Evolutionary conservation across 2,797 vertebrate species (phyloP).

Genomic region (Oreochromis mossambicus): DNA sequence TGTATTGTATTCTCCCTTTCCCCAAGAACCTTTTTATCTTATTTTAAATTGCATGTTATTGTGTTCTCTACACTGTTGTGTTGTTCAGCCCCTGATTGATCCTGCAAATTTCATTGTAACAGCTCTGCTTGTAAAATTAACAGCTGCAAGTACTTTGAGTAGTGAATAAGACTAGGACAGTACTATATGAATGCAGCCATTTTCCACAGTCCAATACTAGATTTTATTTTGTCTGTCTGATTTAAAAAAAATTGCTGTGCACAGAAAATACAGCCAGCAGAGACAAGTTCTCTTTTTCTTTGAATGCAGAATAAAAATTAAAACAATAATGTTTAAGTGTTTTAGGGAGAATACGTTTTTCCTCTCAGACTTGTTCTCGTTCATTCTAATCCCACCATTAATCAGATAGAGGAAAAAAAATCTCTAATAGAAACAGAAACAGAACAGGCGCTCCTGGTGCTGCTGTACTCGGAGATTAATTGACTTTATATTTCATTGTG

Average conservation of each 20-base stretch:
- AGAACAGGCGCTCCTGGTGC: neutral
- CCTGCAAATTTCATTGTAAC: neutral
- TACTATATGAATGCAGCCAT: neutral
- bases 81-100: neutral
- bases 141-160: neutral
- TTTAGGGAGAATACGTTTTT: neutral
- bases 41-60: neutral
- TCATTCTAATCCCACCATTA: constrained; percentile 8
- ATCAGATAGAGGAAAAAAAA: neutral
- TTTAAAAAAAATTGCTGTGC: neutral
- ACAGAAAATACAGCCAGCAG: neutral
- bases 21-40: neutral
- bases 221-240: neutral
- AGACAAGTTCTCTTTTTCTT: neutral
- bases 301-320: neutral
- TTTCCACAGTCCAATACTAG: neutral
- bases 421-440: neutral
- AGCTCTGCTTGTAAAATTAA: neutral
- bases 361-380: neutral
- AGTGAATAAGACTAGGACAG: neutral
- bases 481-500: constrained; percentile 13
- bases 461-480: constrained; percentile 5
- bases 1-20: neutral
- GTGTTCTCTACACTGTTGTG: neutral
- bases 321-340: neutral